Conservation (phyloP, 2,888 invertebrate species). For the Loripinus fragilis region DNA sequence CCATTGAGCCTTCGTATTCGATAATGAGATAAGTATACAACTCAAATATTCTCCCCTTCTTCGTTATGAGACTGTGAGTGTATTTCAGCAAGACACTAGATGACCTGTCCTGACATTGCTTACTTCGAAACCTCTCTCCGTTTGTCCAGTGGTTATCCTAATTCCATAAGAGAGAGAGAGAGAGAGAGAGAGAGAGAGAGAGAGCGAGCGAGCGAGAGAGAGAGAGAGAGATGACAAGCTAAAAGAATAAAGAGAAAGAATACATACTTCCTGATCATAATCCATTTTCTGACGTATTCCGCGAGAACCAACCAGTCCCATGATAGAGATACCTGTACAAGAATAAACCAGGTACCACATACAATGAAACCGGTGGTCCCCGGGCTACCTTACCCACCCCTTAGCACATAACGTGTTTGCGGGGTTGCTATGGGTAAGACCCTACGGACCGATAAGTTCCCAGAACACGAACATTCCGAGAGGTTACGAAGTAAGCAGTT, state of each 20-base stretch:
- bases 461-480: constrained; percentile 18
- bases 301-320: background rate
- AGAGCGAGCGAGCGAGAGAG: background rate
- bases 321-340: background rate
- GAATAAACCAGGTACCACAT: background rate
- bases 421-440: constrained; percentile 18
- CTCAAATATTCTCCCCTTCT: too few species aligned
- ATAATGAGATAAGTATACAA: too few species aligned
- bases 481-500: constrained; percentile 14
- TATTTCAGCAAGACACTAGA: too few species aligned
- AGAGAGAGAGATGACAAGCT: background rate
- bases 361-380: constrained; percentile 13
- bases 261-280: background rate
- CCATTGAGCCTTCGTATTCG: too few species aligned
- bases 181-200: background rate
- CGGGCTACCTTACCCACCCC: constrained; percentile 20
- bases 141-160: too few species aligned
- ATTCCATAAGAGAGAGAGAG: background rate
- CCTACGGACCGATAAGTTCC: background rate
- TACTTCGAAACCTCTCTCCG: too few species aligned
- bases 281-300: background rate
- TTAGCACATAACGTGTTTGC: constrained; percentile 13
- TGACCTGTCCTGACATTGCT: too few species aligned
- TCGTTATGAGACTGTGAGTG: too few species aligned
- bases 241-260: background rate